phyloP scores from a whole-genome alignment of 2,113 vertebrate genomes.

The Ardeotis arabs region DNA sequence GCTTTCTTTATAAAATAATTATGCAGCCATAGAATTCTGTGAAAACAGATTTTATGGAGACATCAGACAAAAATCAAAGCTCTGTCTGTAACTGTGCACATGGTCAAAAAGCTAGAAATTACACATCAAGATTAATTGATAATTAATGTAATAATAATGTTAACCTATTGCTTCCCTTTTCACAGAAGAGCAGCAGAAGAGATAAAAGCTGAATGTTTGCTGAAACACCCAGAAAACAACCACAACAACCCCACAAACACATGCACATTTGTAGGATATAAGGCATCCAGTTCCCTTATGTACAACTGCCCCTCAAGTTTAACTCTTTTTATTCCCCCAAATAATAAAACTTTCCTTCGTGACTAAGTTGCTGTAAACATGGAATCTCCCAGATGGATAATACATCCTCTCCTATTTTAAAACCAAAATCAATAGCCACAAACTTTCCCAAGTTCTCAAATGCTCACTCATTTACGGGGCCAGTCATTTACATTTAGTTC shows the following conservation, averaged over 20 bases:
- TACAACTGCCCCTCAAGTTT: not conserved
- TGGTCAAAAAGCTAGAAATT: conserved; percentile 36
- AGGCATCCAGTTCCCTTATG: not conserved
- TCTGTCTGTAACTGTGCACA: not conserved
- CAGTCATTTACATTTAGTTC: not conserved
- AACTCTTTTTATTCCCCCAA: not conserved
- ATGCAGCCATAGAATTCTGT: not conserved
- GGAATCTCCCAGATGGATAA: not conserved
- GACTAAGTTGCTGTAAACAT: not conserved
- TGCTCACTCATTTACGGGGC: not conserved
- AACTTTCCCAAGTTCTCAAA: not conserved
- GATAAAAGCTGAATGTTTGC: not conserved
- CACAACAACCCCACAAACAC: not conserved
- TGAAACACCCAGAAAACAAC: not conserved
- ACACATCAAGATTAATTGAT: not conserved
- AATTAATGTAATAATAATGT: conserved; percentile 32
- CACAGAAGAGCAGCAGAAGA: not conserved
- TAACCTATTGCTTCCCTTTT: not conserved
- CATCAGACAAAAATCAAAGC: not conserved
- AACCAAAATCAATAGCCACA: not conserved
- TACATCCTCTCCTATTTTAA: not conserved
- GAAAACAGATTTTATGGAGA: not conserved
- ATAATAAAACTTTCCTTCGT: not conserved
- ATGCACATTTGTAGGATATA: not conserved
- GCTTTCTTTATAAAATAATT: not conserved